phyloP scores from a whole-genome alignment of 1,140 invertebrate species.

The Calephelis virginiensis region DNA sequence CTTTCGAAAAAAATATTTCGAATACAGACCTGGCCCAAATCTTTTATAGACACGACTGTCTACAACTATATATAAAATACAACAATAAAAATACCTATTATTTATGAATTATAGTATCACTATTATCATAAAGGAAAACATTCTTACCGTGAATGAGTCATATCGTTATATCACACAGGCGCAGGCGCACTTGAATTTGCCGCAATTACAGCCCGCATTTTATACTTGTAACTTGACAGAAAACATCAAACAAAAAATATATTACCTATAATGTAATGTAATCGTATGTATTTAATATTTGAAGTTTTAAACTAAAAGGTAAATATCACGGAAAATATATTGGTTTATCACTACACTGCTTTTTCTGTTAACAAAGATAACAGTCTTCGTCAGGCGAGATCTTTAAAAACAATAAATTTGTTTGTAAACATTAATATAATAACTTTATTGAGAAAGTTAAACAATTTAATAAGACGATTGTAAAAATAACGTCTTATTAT shows the following conservation, averaged over 20 bases:
- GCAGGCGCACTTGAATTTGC: conserved; percentile 44
- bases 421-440: conserved; percentile 4
- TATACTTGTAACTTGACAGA: background rate
- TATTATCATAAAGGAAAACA: conserved; percentile 12
- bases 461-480: too few species aligned
- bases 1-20: too few species aligned
- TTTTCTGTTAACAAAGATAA: background rate
- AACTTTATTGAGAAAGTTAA: background rate
- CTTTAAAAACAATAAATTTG: background rate
- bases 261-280: background rate
- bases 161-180: conserved; percentile 20
- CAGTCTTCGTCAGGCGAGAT: too few species aligned
- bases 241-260: background rate
- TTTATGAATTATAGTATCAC: background rate
- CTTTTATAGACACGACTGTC: too few species aligned
- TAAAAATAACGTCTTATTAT: conserved; percentile 27
- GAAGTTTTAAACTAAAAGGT: too few species aligned
- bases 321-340: too few species aligned
- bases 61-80: too few species aligned
- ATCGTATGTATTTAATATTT: too few species aligned
- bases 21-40: too few species aligned
- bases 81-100: too few species aligned
- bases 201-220: conserved; percentile 32
- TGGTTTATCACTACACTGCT: background rate
- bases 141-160: conserved; percentile 30